A percentile compares a stretch with the other conserved stretches of the same genome.
phyloP scores from a whole-genome alignment of 1,140 invertebrate genomes.

The Coptotermes formosanus region DNA sequence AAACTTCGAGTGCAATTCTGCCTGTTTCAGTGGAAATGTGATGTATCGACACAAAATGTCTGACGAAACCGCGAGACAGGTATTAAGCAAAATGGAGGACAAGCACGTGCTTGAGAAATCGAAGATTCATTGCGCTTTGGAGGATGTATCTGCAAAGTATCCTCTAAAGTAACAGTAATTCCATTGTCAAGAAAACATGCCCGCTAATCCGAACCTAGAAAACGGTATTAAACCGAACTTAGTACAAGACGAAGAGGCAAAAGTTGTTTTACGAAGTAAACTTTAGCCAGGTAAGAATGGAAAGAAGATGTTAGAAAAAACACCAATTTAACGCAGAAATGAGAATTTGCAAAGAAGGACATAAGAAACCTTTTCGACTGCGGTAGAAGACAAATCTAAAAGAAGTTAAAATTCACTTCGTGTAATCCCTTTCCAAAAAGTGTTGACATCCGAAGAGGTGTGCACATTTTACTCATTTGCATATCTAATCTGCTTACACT shows the following conservation, averaged over 20 bases:
- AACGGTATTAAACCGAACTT: background rate
- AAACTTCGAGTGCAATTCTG: too few relatives aligned
- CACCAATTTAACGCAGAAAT: background rate
- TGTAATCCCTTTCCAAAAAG: background rate
- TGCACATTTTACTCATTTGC: background rate
- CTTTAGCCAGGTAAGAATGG: background rate
- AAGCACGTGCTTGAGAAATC: too few relatives aligned
- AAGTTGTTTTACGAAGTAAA: background rate
- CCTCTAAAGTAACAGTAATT: background rate
- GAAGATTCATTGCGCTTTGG: too few relatives aligned
- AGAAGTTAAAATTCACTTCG: background rate
- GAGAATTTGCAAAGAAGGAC: background rate
- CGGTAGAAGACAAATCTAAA: background rate
- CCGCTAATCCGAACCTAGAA: background rate
- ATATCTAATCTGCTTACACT: background rate
- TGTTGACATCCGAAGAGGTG: background rate
- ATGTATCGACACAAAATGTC: too few relatives aligned
- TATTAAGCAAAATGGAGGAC: too few relatives aligned
- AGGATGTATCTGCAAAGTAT: background rate
- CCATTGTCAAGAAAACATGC: background rate
- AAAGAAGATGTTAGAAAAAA: background rate
- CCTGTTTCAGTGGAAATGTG: too few relatives aligned
- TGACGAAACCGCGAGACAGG: too few relatives aligned
- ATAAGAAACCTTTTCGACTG: background rate
- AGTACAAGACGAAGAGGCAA: background rate